Base-by-base conservation (phyloP, 2,113 vertebrate species). In the Coturnix japonica region DNA sequence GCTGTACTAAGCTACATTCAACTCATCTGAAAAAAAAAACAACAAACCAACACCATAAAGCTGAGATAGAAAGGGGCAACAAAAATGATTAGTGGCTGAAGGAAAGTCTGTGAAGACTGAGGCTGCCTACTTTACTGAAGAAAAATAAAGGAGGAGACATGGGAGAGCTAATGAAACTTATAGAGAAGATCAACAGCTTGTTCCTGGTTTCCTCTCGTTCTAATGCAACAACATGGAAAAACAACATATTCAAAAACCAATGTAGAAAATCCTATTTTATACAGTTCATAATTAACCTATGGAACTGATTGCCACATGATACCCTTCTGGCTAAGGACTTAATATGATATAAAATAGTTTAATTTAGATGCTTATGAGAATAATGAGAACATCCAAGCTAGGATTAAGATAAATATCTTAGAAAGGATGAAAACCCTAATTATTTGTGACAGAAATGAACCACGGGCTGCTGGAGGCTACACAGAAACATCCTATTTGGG, bases 381-480 rank as follows among this genome's bases (percentile, higher is more conserved):
- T 96, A 96, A 95, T 89, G 94, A 95, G 95, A 82, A 95, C 91
- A 96, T 89, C 81, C 81, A 51, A 89, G 76, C 87, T 37, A 87
- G 87, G 79, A 94, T 94, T 94, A 95, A 94, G 94, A 93, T 91
- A 83, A 89, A 30, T 92, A 83, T 92, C 87, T 89, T 11, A 53
- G 67, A 82, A 94, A 87, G 87, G 51, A 89, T 92, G 84, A 85
- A 93, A 94, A 71, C 75, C 28, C 60, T 95, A 93, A 93, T 91
- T 81, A 79, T 83, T 91, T 92, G 47, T 94, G 96, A 93, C 92
- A 96, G 91, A 92, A 91, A 91, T 60, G 87, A 96, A 92, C 92
- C 43, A 31, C 10, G 49, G 74, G 72, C 90, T 93, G 84, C 73
- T 26, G 60, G 51, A 92, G 56, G 57, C 64, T 92, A 70, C 75